A percentile compares a stretch with the other conserved stretches of the same genome.
Conservation (phyloP, 2,113 vertebrate genomes). For the Hipposideros armiger region DNA sequence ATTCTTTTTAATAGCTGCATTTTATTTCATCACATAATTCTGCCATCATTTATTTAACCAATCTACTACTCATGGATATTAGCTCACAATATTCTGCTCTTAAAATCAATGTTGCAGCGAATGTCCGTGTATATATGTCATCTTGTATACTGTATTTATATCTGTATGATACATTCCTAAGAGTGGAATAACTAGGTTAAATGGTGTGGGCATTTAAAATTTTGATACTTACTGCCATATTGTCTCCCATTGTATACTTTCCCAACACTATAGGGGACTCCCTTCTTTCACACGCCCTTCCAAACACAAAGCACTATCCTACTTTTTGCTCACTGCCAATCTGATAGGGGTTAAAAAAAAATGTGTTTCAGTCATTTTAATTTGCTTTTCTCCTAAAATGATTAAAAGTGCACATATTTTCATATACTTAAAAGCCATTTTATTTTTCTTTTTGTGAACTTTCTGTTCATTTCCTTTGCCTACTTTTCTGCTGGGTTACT, state of each 20-base stretch:
- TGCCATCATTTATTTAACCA: not conserved
- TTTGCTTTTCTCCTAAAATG: not conserved
- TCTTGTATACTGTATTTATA: not conserved
- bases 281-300: not conserved
- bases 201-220: not conserved
- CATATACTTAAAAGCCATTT: not conserved
- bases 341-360: not conserved
- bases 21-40: not conserved
- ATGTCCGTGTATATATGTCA: not conserved
- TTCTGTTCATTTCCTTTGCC: not conserved
- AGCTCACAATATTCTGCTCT: not conserved
- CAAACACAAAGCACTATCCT: not conserved
- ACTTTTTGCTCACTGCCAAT: not conserved
- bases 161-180: not conserved
- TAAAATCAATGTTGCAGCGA: not conserved
- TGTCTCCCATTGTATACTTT: not conserved
- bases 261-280: not conserved
- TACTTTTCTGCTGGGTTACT: slow-evolving; percentile 18
- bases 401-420: not conserved
- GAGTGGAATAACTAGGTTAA: not conserved
- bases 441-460: not conserved
- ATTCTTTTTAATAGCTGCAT: not conserved
- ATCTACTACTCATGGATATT: not conserved
- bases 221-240: no score
- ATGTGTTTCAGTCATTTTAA: not conserved